Evolutionary conservation across 1,140 invertebrate species (phyloP).

Genomic region (Cydia fagiglandana): DNA sequence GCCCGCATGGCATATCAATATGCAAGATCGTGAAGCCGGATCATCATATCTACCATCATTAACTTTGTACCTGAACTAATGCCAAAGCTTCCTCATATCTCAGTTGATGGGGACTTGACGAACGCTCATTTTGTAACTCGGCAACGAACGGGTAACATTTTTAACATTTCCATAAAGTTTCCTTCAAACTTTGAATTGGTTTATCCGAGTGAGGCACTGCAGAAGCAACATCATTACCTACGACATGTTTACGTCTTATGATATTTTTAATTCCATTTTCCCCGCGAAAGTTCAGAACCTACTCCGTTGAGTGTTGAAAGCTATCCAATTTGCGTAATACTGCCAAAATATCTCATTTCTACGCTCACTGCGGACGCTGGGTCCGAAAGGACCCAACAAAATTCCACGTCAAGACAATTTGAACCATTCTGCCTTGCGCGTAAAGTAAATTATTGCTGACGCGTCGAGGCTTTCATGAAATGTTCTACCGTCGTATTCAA

Average conservation of each 20-base stretch:
- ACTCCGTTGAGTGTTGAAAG: constrained; percentile 79
- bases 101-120: not conserved
- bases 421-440: constrained; percentile 28
- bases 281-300: constrained; percentile 77
- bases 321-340: constrained; percentile 80
- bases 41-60: not conserved
- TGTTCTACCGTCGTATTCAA: constrained; percentile 53
- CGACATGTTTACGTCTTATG: constrained; percentile 77
- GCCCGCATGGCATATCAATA: not conserved
- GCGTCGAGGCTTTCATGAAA: constrained; percentile 37
- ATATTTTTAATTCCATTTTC: constrained; percentile 80
- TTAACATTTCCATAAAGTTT: constrained; percentile 10
- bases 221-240: constrained; percentile 70
- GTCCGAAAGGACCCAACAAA: constrained; percentile 47
- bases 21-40: not conserved
- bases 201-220: constrained; percentile 25
- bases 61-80: constrained; percentile 2
- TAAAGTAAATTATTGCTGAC: constrained; percentile 37
- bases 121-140: constrained; percentile 13
- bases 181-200: constrained; percentile 28
- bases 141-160: constrained; percentile 18
- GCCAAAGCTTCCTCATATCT: constrained; percentile 1
- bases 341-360: constrained; percentile 80
- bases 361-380: constrained; percentile 62
- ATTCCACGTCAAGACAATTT: constrained; percentile 37